Evolutionary conservation across 1,140 invertebrate genomes (phyloP).

Genomic region (Sinonovacula constricta): DNA sequence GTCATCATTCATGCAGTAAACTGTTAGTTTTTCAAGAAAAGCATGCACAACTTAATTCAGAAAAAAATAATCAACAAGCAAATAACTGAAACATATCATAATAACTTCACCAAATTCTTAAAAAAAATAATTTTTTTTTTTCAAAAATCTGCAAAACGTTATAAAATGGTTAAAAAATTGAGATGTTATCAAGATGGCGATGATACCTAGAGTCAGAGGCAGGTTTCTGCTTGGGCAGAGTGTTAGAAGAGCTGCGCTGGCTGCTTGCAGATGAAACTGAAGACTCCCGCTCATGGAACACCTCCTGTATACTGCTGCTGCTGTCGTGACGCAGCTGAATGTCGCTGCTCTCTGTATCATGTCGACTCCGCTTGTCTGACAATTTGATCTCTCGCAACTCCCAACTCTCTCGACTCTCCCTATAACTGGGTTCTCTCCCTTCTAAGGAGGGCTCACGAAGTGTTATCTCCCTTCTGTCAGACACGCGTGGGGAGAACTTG

Average conservation of each 20-base stretch:
- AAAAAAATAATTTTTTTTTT: no score
- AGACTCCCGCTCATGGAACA: constrained; percentile 40
- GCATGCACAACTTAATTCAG: no score
- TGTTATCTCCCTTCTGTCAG: neutral
- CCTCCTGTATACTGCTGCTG: neutral
- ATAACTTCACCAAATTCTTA: no score
- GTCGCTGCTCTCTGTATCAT: neutral
- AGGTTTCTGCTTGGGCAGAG: constrained; percentile 62
- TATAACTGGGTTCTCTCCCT: neutral
- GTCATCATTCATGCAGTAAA: no score
- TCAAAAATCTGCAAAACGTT: no score
- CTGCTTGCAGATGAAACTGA: constrained; percentile 37
- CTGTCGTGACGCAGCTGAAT: no score
- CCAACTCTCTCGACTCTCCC: neutral
- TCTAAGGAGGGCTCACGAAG: constrained; percentile 8
- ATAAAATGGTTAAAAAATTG: no score
- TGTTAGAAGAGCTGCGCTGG: constrained; percentile 58
- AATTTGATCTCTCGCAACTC: neutral
- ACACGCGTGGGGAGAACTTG: neutral
- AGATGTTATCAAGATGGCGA: neutral
- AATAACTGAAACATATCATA: no score
- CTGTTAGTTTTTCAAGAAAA: no score
- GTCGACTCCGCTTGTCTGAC: neutral
- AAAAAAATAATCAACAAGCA: no score
- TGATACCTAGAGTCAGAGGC: constrained; percentile 16